These are phyloP conservation scores for Caenorhabditis brenneri DNA, from an alignment of 1,140 invertebrate species.

Conservation along the genomic window DNA sequence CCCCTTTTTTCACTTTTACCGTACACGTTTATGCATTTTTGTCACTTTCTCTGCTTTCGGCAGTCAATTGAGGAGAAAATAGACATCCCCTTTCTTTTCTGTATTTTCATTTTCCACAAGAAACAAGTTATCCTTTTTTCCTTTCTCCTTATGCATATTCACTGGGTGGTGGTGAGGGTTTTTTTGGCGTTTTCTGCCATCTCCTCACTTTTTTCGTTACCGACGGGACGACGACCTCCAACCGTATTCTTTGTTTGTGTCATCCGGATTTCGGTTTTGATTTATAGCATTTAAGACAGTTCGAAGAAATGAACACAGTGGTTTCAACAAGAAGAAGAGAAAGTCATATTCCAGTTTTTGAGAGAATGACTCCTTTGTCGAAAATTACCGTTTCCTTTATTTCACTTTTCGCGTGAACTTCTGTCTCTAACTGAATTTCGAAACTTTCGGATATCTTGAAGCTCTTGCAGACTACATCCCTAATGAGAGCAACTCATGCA, in stretches of 20 bases:
- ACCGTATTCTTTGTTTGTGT: constrained; percentile 34
- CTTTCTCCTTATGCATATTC: not conserved
- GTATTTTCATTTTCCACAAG: not conserved
- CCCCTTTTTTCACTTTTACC: constrained; percentile 30
- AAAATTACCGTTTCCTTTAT: not conserved
- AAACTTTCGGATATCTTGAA: too few relatives aligned
- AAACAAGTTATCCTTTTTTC: constrained; percentile 25
- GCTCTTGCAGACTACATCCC: too few relatives aligned
- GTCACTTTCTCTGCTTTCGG: not conserved
- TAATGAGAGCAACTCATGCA: too few relatives aligned
- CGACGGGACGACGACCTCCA: constrained; percentile 5
- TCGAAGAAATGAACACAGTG: not conserved
- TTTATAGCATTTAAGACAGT: constrained; percentile 34
- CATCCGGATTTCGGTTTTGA: constrained; percentile 33
- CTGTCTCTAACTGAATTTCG: too few relatives aligned
- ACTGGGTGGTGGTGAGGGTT: not conserved
- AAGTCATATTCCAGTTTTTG: not conserved
- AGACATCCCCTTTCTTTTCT: constrained; percentile 26
- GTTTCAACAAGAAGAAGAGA: not conserved
- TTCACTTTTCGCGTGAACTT: not conserved
- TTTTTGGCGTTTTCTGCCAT: not conserved
- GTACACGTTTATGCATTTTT: constrained; percentile 35
- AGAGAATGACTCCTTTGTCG: not conserved
- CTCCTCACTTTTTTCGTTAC: not conserved
- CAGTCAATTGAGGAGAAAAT: constrained; percentile 35